Base-by-base conservation (phyloP, 2,888 invertebrate species). In the Eremobia ochroleuca region DNA sequence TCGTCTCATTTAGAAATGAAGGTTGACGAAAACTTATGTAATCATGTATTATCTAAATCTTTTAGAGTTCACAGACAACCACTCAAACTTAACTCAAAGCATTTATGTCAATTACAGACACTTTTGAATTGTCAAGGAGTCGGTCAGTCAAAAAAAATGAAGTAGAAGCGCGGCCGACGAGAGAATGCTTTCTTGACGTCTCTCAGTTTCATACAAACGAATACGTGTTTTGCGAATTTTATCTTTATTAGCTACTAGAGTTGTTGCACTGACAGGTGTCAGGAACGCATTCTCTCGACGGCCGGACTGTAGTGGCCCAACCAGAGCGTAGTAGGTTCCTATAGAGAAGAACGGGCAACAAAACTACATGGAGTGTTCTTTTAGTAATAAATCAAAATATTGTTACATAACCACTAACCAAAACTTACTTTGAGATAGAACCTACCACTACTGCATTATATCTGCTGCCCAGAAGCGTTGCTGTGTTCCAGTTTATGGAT, bases 1-100 rank as follows among this genome's bases (percentile, higher is more conserved):
- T 83, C 46, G 68, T 61, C 83, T 49, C 83, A 72, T 76, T 82
- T 82, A 5, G 21, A 71, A 67, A 46, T 64, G 77, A 77, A 86
- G 67, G 82, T 71, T 65, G 46, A 62, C 83, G 52, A 82, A 85
- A 82, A 34, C 5, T 49, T 55, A 9, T 46, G n/a, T 82, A 31
- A 34, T 25, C 64, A 55, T 69, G 28, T 72, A 40, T 77, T 78
- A 49, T 62, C 37, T 55, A 15, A 68, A 67, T 67, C 18, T 40
- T 21, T 78, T 43, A 73, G 18, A 18, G 11, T 49, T 66, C 37
- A 31, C 6, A 40, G 80, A 80, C 28, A n/a, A 37, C 18, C 21
- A 28, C 28, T 11, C 25, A 25, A 62, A 61, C 31, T 25, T 6
- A 49, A 49, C 46, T 37, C 4, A 37, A 64, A n/a, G 4, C 9